phyloP scores from a whole-genome alignment of 2,113 vertebrate species.

The Crocuta crocuta region DNA sequence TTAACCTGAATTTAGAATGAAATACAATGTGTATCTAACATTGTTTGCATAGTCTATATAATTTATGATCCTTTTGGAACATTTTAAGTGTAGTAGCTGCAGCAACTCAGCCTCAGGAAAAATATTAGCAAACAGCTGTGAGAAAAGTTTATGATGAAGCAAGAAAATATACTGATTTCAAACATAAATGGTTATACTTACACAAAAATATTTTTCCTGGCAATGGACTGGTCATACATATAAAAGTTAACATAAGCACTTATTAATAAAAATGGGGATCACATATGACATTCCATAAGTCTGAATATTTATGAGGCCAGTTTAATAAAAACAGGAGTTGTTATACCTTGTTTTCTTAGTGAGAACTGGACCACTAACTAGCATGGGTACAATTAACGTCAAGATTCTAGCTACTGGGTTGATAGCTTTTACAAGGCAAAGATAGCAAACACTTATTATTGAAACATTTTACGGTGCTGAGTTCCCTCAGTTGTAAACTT shows the following conservation, averaged over 20 bases:
- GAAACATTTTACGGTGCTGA: neutral
- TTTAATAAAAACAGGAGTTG: neutral
- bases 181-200: neutral
- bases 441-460: neutral
- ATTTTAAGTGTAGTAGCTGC: neutral
- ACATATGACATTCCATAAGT: neutral
- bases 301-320: neutral
- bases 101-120: slow-evolving; percentile 9
- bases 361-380: neutral
- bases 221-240: neutral
- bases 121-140: neutral
- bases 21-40: neutral
- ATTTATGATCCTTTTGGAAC: neutral
- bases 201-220: neutral
- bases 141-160: neutral
- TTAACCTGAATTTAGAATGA: slow-evolving; percentile 12
- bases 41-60: slow-evolving; percentile 3
- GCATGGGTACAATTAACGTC: neutral
- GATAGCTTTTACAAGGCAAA: neutral
- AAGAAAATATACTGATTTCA: neutral
- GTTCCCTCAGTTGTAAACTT: neutral
- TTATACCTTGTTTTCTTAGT: neutral
- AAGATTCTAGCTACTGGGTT: neutral
- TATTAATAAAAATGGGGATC: neutral
- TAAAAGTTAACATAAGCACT: neutral